These are phyloP conservation scores for Festucalex cinctus DNA, from an alignment of 2,113 vertebrate species.

Conservation along the genomic window DNA sequence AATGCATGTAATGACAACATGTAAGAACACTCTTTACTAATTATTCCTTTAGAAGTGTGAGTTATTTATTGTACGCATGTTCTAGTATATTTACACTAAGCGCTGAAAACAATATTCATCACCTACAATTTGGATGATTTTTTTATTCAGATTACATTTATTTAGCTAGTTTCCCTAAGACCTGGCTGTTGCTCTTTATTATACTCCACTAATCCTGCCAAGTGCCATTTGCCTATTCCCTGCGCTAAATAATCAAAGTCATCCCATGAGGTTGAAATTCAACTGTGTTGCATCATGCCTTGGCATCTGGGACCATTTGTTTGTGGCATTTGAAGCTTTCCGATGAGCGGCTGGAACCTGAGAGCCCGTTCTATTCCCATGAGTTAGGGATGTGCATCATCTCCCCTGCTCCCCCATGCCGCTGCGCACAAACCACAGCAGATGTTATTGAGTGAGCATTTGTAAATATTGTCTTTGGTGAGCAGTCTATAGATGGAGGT, in stretches of 20 bases:
- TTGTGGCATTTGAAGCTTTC: constrained; percentile 54
- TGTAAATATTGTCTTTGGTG: constrained; percentile 67
- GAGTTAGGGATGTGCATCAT: constrained; percentile 55
- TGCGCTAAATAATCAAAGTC: constrained; percentile 36
- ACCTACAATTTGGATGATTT: no score
- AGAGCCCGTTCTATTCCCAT: constrained; percentile 39
- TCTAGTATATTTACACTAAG: neutral
- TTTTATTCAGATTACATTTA: no score
- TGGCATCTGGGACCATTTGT: constrained; percentile 62
- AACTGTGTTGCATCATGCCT: constrained; percentile 52
- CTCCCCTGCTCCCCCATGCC: constrained; percentile 28
- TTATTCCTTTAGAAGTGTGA: neutral
- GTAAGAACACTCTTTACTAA: no score
- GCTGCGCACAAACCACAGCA: constrained; percentile 51
- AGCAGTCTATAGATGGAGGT: constrained; percentile 35
- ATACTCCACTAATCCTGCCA: constrained; percentile 21
- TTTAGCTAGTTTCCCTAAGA: neutral
- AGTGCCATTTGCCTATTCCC: constrained; percentile 38
- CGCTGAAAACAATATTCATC: no score
- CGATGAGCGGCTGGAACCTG: constrained; percentile 55
- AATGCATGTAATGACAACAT: neutral
- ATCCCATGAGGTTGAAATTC: constrained; percentile 44
- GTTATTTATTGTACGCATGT: neutral
- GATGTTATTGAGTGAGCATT: constrained; percentile 62
- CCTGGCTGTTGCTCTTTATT: constrained; percentile 19